Percentiles rank a stretch among this genome's conserved stretches.
These are phyloP conservation scores for Thera britannica DNA, from an alignment of 2,888 invertebrate genomes.

Conservation along the genomic window DNA sequence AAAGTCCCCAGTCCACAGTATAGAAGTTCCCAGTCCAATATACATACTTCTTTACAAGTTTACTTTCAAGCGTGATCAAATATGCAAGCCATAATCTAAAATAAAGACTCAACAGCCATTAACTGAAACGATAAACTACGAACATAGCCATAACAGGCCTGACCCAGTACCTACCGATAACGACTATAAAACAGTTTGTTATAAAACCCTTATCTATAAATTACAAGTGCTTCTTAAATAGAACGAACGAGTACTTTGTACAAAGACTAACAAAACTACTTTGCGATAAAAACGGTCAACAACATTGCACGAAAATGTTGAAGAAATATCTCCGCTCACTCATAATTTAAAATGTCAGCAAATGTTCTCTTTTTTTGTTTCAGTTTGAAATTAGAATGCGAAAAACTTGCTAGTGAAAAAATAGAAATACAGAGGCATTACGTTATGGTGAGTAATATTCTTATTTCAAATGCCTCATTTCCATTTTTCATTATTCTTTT, in stretches of 20 bases:
- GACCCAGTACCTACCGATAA: slow-evolving; percentile 63
- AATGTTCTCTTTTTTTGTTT: slow-evolving; percentile 65
- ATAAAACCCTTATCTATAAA: slow-evolving; percentile 67
- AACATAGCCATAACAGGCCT: slow-evolving; percentile 60
- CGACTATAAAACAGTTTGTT: slow-evolving; percentile 64
- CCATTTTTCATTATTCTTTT: neutral
- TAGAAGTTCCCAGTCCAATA: neutral
- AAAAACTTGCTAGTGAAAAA: slow-evolving; percentile 94
- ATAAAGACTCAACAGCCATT: slow-evolving; percentile 59
- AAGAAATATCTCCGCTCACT: slow-evolving; percentile 2
- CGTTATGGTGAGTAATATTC: slow-evolving; percentile 90
- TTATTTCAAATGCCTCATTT: slow-evolving; percentile 11
- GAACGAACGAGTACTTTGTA: slow-evolving; percentile 45
- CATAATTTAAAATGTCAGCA: slow-evolving; percentile 20
- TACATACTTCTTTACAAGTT: slow-evolving; percentile 7
- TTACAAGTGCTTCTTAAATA: slow-evolving; percentile 65
- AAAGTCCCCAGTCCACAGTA: too few species aligned
- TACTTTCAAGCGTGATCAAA: slow-evolving; percentile 8
- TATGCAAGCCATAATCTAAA: slow-evolving; percentile 51
- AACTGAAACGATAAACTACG: slow-evolving; percentile 57
- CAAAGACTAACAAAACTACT: slow-evolving; percentile 17
- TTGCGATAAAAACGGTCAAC: slow-evolving; percentile 8
- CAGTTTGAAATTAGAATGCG: slow-evolving; percentile 94
- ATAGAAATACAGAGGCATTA: slow-evolving; percentile 96
- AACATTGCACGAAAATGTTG: slow-evolving; percentile 1